Evolutionary conservation across 2,797 vertebrate species (phyloP), one percentile per base, ranked within the genome.

Genomic region (Sphaeramia orbicularis): DNA sequence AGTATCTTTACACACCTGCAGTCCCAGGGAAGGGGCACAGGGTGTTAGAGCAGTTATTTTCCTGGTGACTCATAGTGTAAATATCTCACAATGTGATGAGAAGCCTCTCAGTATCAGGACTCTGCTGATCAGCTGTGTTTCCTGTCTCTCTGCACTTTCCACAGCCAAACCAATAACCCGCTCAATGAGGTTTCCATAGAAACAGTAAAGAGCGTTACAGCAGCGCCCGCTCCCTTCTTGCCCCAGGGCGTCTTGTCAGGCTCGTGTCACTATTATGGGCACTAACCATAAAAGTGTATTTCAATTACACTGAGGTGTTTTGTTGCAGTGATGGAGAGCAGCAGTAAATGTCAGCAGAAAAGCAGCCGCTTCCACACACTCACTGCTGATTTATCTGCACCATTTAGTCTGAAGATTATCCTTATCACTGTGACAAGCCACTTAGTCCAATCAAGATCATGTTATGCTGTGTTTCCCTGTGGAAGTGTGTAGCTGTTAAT

Each of bases 401-500:
- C 68, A 58, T 69, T 65, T 68, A 18, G 24, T 51, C 38, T 30
- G 40, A 35, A 57, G 40, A 71, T 66, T 37, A 71, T 62, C 41
- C 30, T 61, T 24, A 62, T 71, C 48, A 51, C 27, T 65, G 47
- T 55, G 48, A 60, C 60, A 51, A 67, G 16, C 30, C 57, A 54
- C 61, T 74, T 70, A 66, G 65, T 48, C 52, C 65, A 69, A 47
- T 71, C 73, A 69, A 21, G 74, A 74, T 66, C 32, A 48, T 70
- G 60, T 32, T 41, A 30, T 40, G 11, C 32, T 19, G 13, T 45
- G 41, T 40, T 14, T 42, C 21, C 21, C 57, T 24, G 35, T 45
- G 57, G 41, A 60, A 58, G 21, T 52, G 7, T 36, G 21, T 11
- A 14, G 37, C 38, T 24, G 35, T 51, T 42, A 44, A 15, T 5